Percentiles rank a stretch among this genome's conserved stretches.
Conservation (phyloP, 2,113 vertebrate genomes). For the Grantiella picta region DNA sequence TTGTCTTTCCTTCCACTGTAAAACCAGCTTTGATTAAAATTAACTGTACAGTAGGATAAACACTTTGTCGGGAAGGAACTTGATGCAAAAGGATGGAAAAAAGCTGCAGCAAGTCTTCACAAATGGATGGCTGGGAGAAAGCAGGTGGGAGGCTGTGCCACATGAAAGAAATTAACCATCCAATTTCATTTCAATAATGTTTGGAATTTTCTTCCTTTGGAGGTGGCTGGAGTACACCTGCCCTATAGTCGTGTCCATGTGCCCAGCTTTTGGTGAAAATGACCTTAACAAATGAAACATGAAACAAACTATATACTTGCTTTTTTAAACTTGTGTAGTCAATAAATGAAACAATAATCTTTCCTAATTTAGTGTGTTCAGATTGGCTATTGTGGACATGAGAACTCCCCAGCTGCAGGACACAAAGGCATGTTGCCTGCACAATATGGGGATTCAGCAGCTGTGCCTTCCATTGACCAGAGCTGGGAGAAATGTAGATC, state of each 20-base stretch:
- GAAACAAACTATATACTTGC: slow-evolving; percentile 54
- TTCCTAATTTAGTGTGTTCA: slow-evolving; percentile 52
- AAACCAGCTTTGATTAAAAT: not conserved
- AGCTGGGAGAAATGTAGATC: slow-evolving; percentile 13
- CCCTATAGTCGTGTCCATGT: slow-evolving; percentile 11
- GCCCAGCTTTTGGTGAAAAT: slow-evolving; percentile 56
- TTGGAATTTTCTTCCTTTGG: slow-evolving; percentile 60
- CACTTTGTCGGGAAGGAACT: not conserved
- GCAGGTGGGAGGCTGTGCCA: slow-evolving; percentile 50
- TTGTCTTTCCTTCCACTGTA: slow-evolving; percentile 1
- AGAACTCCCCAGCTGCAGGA: slow-evolving; percentile 68
- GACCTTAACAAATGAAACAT: slow-evolving; percentile 68
- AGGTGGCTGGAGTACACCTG: slow-evolving; percentile 58
- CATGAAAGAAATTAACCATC: slow-evolving; percentile 37
- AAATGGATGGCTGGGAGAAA: slow-evolving; percentile 1
- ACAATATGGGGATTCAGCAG: slow-evolving; percentile 38
- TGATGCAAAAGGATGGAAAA: not conserved
- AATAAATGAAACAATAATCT: slow-evolving; percentile 61
- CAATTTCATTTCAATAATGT: slow-evolving; percentile 55
- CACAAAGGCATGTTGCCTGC: slow-evolving; percentile 50
- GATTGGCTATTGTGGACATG: slow-evolving; percentile 54
- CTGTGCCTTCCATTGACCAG: slow-evolving; percentile 42
- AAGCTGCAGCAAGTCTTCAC: not conserved
- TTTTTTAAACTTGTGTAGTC: slow-evolving; percentile 47
- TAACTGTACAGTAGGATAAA: not conserved